Evolutionary conservation across 2,113 vertebrate species (phyloP).

Genomic region (Megaleporinus macrocephalus): DNA sequence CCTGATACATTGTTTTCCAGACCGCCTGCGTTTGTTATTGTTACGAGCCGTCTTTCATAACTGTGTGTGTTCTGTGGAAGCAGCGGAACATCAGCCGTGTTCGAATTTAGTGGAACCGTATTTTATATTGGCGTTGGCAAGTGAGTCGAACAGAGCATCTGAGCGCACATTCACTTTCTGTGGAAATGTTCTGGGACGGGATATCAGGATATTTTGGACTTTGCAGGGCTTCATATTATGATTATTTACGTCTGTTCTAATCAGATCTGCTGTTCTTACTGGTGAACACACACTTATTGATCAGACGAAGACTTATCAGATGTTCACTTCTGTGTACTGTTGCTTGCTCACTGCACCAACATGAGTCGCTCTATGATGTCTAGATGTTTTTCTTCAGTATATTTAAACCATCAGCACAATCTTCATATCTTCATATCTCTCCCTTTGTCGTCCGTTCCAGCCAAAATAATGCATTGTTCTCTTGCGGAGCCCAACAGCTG

Average conservation of each 20-base stretch:
- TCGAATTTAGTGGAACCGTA: not conserved
- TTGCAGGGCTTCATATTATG: too few relatives aligned
- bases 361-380: too few relatives aligned
- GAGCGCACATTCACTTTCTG: not conserved
- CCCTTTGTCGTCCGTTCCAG: too few relatives aligned
- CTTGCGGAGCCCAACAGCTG: not conserved
- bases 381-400: too few relatives aligned
- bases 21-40: not conserved
- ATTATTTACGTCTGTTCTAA: too few relatives aligned
- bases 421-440: too few relatives aligned
- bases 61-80: not conserved
- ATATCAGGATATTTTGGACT: not conserved
- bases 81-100: not conserved
- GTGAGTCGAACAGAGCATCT: not conserved
- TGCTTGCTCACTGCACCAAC: too few relatives aligned
- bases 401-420: not conserved
- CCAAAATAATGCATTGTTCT: not conserved
- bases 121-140: not conserved
- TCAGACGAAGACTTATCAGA: too few relatives aligned
- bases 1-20: not conserved
- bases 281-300: too few relatives aligned
- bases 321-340: too few relatives aligned
- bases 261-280: too few relatives aligned
- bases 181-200: not conserved
- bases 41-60: not conserved